Evolutionary conservation across 2,888 invertebrate species (phyloP).

Genomic region (Mesorhabditis sp.): DNA sequence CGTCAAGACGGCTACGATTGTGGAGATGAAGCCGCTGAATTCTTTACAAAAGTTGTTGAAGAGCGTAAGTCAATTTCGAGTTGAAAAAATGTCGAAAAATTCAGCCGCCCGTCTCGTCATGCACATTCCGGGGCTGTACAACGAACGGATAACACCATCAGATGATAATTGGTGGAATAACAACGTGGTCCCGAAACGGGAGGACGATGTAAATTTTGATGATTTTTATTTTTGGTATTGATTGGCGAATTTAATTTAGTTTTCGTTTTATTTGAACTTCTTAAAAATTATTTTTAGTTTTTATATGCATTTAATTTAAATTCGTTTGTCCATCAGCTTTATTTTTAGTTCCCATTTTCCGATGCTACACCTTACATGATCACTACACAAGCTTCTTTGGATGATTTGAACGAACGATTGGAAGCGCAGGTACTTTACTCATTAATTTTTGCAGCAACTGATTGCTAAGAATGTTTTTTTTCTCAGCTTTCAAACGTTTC

Average conservation of each 20-base stretch:
- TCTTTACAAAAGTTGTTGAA: constrained; percentile 24
- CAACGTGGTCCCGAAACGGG: constrained; percentile 16
- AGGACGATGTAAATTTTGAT: background rate
- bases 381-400: constrained; percentile 21
- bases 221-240: background rate
- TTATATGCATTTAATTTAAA: too few species aligned
- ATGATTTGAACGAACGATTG: constrained; percentile 22
- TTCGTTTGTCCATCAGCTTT: background rate
- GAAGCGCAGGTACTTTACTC: constrained; percentile 15
- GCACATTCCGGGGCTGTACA: constrained; percentile 20
- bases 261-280: too few species aligned
- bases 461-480: too few species aligned
- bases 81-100: background rate
- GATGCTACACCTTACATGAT: constrained; percentile 31
- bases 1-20: constrained; percentile 33
- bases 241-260: too few species aligned
- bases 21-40: constrained; percentile 24
- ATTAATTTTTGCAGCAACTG: background rate
- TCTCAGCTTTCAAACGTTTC: too few species aligned
- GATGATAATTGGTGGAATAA: constrained; percentile 28
- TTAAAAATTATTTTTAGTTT: too few species aligned
- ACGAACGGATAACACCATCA: constrained; percentile 23
- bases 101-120: constrained; percentile 22
- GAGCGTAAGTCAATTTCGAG: constrained; percentile 14
- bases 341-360: constrained; percentile 28